Percentiles rank a stretch among this genome's conserved stretches.
Conservation (phyloP, 2,113 vertebrate genomes). For the Lathamus discolor region DNA sequence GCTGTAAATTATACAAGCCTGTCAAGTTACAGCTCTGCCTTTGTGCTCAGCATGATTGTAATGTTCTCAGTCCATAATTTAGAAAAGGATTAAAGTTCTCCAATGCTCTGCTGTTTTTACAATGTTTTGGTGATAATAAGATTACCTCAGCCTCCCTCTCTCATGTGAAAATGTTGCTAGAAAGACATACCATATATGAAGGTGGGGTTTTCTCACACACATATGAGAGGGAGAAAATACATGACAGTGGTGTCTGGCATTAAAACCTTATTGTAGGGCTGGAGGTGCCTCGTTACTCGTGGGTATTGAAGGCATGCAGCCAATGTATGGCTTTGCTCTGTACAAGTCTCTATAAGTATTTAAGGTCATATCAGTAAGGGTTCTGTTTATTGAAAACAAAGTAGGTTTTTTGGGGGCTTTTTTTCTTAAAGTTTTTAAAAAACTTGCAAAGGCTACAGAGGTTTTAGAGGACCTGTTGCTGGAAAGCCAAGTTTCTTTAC, state of each 20-base stretch:
- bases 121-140: slow-evolving; percentile 59
- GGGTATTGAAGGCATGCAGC: background rate
- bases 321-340: background rate
- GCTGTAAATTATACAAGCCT: slow-evolving; percentile 63
- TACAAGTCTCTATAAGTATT: background rate
- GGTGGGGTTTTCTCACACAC: slow-evolving; percentile 54
- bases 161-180: slow-evolving; percentile 38
- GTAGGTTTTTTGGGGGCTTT: no score
- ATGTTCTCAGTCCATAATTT: slow-evolving; percentile 81
- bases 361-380: background rate
- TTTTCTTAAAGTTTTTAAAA: background rate
- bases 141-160: slow-evolving; percentile 55
- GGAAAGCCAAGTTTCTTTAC: background rate
- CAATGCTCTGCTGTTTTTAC: slow-evolving; percentile 51
- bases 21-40: slow-evolving; percentile 73
- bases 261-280: background rate
- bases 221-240: slow-evolving; percentile 27
- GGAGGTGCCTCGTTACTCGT: slow-evolving; percentile 23
- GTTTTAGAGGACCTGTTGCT: background rate
- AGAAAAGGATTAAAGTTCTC: slow-evolving; percentile 72
- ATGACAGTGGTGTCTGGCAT: background rate
- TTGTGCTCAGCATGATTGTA: slow-evolving; percentile 78
- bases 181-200: slow-evolving; percentile 38
- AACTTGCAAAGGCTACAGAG: background rate
- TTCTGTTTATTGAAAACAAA: background rate